phyloP scores from a whole-genome alignment of 2,888 invertebrate species.

The Julus scanicus region DNA sequence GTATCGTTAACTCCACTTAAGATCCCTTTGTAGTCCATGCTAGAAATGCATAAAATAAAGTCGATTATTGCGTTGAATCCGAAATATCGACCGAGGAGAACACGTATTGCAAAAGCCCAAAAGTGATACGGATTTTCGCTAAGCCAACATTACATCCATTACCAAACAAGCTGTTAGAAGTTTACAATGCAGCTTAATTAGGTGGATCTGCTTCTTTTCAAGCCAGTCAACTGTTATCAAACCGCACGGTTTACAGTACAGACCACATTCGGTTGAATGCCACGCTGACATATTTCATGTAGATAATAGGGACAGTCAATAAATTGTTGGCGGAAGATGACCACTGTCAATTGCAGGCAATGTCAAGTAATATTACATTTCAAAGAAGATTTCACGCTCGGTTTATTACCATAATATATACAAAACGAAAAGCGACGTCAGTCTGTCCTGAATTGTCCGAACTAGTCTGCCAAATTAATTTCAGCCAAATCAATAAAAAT shows the following conservation, averaged over 20 bases:
- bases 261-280: background rate
- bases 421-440: background rate
- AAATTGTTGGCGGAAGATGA: constrained; percentile 3
- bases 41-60: too few species aligned
- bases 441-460: background rate
- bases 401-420: constrained; percentile 3
- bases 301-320: background rate
- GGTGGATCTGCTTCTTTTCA: constrained; percentile 11
- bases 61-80: too few species aligned
- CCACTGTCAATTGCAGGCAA: constrained; percentile 19
- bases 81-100: too few species aligned
- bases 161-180: background rate
- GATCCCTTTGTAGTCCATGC: too few species aligned
- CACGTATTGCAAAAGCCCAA: background rate
- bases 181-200: constrained; percentile 11
- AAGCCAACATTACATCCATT: background rate
- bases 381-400: background rate
- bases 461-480: background rate
- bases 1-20: too few species aligned
- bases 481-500: background rate
- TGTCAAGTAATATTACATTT: background rate
- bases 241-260: background rate
- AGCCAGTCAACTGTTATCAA: background rate
- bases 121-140: background rate
- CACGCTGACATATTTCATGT: background rate